Base-by-base conservation (phyloP, 2,797 vertebrate species). In the Siniperca undulata region DNA sequence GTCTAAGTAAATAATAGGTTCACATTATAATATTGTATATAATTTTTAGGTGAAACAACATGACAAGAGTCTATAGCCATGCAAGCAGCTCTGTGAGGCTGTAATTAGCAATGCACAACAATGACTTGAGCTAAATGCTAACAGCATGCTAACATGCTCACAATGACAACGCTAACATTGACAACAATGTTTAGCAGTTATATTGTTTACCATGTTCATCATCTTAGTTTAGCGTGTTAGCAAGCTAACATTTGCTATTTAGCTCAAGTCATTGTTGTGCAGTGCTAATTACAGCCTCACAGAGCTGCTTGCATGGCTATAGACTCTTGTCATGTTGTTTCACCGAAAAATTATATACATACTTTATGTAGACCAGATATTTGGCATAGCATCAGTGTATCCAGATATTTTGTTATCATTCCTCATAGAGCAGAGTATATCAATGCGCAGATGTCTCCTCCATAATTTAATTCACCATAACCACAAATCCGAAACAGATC, bases 401-500 rank as follows among this genome's bases (percentile, higher is more conserved):
- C 24, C 10, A 30, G n/a, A 61, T 27, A 24, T 50, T 3, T 40
- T 60, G 17, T 52, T 20, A 42, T 55, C 22, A 76, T 14, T 8
- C n/a, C 24, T 53, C 13, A 59, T 6, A 55, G 38, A n/a, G 44
- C 19, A 52, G 14, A 58, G 13, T 60, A 2, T 42, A 70, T 80
- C 27, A 48, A 1, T 34, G 27, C 68, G 17, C 36, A 30, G 52
- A 58, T 5, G 2, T 14, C 60, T 76, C 20, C 24, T 58, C 27
- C 20, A 40, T 74, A 68, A 77, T 68, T 65, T 3, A 64, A 78
- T 84, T 60, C 2, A 55, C 5, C 36, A 14, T 20, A 20, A 50
- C 56, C 34, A 22, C 61, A 77, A 70, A 74, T 55, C 0, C 71
- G 70, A 82, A 86, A 77, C 9, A 48, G 59, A 82, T 75, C 65